These are phyloP conservation scores for Chironomus striatipennis DNA, from an alignment of 1,140 invertebrate species.

Conservation along the genomic window DNA sequence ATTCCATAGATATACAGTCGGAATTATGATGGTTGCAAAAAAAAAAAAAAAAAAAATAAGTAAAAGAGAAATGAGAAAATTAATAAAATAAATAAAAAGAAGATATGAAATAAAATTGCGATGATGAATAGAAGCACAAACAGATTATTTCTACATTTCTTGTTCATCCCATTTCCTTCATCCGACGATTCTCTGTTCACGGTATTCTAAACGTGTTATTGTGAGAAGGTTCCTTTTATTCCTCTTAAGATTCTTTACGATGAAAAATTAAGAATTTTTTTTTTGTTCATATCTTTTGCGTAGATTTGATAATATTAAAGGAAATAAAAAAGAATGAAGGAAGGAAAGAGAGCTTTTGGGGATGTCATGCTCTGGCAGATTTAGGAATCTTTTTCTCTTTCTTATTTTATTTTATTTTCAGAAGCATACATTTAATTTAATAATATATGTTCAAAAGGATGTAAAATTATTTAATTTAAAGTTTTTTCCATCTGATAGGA, in stretches of 20 bases:
- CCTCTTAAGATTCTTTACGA: neutral
- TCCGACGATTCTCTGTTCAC: neutral
- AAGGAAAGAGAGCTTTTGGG: no score
- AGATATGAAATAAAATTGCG: neutral
- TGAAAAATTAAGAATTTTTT: slow-evolving; percentile 9
- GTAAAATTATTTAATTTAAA: no score
- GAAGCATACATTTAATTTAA: no score
- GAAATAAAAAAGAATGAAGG: no score
- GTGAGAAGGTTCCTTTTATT: no score
- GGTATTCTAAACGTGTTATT: neutral
- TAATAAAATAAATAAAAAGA: neutral
- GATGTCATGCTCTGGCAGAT: no score
- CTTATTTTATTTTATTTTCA: neutral
- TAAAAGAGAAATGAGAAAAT: neutral
- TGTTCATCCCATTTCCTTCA: neutral
- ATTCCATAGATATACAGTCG: neutral
- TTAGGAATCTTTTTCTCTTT: neutral
- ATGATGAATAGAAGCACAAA: slow-evolving; percentile 18
- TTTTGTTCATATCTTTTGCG: neutral
- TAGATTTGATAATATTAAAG: no score
- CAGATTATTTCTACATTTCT: slow-evolving; percentile 18
- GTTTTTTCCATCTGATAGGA: no score
- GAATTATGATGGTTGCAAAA: neutral
- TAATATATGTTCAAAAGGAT: no score
- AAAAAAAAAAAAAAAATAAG: neutral